Evolutionary conservation across 2,797 vertebrate genomes (phyloP).

Genomic region (Tragopan temminckii): DNA sequence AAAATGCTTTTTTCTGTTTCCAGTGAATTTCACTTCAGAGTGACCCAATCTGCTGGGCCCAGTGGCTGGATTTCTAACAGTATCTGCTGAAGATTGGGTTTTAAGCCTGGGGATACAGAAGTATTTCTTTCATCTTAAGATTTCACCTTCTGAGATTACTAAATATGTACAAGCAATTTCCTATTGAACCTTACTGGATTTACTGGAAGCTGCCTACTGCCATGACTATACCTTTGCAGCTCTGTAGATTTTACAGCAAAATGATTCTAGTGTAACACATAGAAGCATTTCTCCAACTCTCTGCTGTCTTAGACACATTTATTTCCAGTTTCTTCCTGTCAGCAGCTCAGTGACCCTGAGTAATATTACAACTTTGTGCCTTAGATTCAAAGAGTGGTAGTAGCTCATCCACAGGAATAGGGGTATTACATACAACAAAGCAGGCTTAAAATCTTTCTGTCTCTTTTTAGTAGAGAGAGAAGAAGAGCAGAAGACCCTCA

Average conservation of each 20-base stretch:
- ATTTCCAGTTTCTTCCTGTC: not conserved
- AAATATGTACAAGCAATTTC: not conserved
- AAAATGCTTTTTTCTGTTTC: not conserved
- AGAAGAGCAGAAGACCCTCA: not conserved
- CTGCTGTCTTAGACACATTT: not conserved
- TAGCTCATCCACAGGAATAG: not conserved
- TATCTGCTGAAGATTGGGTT: slow-evolving; percentile 25
- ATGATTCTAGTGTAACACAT: not conserved
- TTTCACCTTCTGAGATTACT: not conserved
- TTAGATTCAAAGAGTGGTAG: not conserved
- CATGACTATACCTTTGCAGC: not conserved
- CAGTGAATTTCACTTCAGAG: not conserved
- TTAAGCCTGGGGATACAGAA: slow-evolving; percentile 9
- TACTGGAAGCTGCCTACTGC: not conserved
- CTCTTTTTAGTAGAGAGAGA: not conserved
- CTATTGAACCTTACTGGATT: not conserved
- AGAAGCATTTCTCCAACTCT: not conserved
- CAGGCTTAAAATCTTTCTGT: not conserved
- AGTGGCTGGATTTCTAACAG: not conserved
- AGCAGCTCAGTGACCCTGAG: not conserved
- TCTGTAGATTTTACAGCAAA: not conserved
- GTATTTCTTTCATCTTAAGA: not conserved
- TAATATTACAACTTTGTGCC: not conserved
- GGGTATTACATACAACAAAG: not conserved
- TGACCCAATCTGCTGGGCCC: not conserved